Evolutionary conservation across 1,140 invertebrate genomes (phyloP).

Genomic region (Pollicipes pollicipes): DNA sequence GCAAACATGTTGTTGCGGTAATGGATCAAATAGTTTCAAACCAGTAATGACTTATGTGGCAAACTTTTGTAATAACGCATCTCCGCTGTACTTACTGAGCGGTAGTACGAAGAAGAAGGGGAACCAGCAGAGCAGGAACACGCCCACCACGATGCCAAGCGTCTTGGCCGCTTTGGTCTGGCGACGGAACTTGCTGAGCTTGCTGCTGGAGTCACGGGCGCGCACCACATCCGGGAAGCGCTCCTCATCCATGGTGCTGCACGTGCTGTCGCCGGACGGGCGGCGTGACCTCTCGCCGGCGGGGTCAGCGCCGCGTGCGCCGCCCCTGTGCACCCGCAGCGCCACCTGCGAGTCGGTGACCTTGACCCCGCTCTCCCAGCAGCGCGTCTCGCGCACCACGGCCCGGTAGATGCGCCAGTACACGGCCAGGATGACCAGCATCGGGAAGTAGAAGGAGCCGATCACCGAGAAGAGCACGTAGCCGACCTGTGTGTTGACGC

Average conservation of each 20-base stretch:
- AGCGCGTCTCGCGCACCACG: constrained; percentile 37
- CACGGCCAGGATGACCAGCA: constrained; percentile 45
- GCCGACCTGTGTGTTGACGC: constrained; percentile 39
- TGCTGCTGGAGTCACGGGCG: constrained; percentile 26
- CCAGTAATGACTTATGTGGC: too few relatives aligned
- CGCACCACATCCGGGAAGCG: constrained; percentile 40
- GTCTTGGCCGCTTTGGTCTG: constrained; percentile 94
- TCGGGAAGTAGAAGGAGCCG: constrained; percentile 55
- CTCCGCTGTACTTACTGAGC: constrained; percentile 30
- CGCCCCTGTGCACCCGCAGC: constrained; percentile 38
- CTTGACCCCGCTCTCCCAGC: constrained; percentile 30
- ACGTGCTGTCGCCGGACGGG: constrained; percentile 32
- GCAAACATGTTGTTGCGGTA: too few relatives aligned
- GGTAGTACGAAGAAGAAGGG: constrained; percentile 84
- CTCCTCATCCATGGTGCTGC: constrained; percentile 29
- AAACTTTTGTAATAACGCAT: too few relatives aligned
- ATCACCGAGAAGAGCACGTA: constrained; percentile 57
- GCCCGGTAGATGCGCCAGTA: constrained; percentile 51
- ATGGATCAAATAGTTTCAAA: too few relatives aligned
- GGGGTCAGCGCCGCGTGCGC: constrained; percentile 19
- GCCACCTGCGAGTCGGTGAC: constrained; percentile 32
- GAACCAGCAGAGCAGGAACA: constrained; percentile 75
- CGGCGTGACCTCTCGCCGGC: constrained; percentile 43
- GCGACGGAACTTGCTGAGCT: constrained; percentile 55
- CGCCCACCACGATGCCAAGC: constrained; percentile 43